Evolutionary conservation across 2,888 invertebrate genomes (phyloP).

Genomic region (Brachyopa scutellaris): DNA sequence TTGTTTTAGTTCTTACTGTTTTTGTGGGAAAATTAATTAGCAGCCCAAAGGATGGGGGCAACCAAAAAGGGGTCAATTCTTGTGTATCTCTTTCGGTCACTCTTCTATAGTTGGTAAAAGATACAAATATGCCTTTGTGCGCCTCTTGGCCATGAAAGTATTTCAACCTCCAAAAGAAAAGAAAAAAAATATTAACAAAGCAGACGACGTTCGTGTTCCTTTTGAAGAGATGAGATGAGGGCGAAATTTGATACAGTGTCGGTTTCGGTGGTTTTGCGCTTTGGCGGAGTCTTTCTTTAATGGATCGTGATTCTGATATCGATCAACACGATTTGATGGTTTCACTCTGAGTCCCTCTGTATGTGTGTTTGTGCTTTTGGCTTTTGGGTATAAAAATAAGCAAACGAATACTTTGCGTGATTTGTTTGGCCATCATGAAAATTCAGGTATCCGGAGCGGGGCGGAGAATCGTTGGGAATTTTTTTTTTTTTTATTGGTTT

Average conservation of each 20-base stretch:
- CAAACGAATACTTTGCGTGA: constrained; percentile 58
- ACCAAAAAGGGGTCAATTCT: constrained; percentile 27
- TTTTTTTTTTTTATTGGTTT: constrained; percentile 50
- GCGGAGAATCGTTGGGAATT: not conserved
- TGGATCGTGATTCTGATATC: constrained; percentile 73
- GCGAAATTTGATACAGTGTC: constrained; percentile 72
- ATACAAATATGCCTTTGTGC: no score
- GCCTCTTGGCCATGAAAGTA: constrained; percentile 54
- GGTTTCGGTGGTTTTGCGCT: constrained; percentile 64
- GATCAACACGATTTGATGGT: constrained; percentile 71
- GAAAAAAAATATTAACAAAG: constrained; percentile 24
- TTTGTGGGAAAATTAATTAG: constrained; percentile 71
- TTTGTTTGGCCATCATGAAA: constrained; percentile 52
- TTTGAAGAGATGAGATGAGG: constrained; percentile 45
- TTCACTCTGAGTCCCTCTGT: constrained; percentile 21
- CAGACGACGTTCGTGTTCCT: constrained; percentile 15
- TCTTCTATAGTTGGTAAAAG: no score
- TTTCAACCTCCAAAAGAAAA: constrained; percentile 31
- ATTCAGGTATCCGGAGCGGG: constrained; percentile 6
- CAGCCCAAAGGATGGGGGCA: constrained; percentile 11
- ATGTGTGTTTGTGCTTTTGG: constrained; percentile 7
- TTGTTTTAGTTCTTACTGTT: not conserved
- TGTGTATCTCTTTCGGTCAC: not conserved
- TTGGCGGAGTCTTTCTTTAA: constrained; percentile 61
- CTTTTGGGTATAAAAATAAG: constrained; percentile 50